These are phyloP conservation scores for Xanthia icteritia DNA, from an alignment of 2,888 invertebrate species.

Conservation along the genomic window DNA sequence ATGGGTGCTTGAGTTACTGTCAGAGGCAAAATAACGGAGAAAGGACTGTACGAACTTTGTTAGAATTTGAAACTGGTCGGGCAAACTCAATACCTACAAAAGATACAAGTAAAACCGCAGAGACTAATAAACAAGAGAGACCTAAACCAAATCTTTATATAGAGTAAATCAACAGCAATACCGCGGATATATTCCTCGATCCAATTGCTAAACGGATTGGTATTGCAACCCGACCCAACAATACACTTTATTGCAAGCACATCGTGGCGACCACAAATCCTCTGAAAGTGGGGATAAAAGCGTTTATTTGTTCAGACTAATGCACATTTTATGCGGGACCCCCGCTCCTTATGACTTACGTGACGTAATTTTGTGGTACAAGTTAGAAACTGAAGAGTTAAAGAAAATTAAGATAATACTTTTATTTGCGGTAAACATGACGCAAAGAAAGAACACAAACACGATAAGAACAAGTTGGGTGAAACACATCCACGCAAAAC, in stretches of 20 bases:
- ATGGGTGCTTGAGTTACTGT: not conserved
- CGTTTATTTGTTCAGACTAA: constrained; percentile 89
- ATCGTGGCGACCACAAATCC: constrained; percentile 82
- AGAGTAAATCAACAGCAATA: constrained; percentile 43
- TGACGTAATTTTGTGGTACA: constrained; percentile 77
- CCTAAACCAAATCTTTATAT: constrained; percentile 43
- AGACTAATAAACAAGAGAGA: constrained; percentile 33
- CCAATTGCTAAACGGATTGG: constrained; percentile 63
- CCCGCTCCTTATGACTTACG: constrained; percentile 86
- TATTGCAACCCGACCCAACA: constrained; percentile 64
- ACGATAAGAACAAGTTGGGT: no score
- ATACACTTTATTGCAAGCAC: constrained; percentile 76
- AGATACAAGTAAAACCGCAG: not conserved
- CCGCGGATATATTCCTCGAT: constrained; percentile 54
- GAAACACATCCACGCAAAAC: no score
- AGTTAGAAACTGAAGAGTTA: constrained; percentile 59
- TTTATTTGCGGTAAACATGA: no score
- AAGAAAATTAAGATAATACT: no score
- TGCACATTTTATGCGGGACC: constrained; percentile 88
- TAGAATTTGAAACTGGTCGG: not conserved
- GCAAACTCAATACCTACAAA: not conserved
- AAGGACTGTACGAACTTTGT: not conserved
- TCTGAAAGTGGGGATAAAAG: constrained; percentile 83
- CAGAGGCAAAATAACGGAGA: not conserved
- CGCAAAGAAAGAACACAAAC: no score